Evolutionary conservation across 2,113 vertebrate species (phyloP).

Genomic region (Cynoglossus semilaevis): DNA sequence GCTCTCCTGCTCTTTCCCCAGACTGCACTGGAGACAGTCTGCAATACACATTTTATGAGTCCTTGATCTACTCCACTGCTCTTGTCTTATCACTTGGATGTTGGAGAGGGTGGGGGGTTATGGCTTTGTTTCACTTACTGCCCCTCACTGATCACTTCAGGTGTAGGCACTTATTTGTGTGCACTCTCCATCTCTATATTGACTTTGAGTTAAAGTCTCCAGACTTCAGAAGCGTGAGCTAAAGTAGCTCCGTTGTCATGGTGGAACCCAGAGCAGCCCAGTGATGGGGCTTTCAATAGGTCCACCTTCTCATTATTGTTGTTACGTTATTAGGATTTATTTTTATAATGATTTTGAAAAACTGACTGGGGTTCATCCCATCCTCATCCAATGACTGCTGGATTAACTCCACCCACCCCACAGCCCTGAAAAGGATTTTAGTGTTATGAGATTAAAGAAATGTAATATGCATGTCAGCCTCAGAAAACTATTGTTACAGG

Average conservation of each 20-base stretch:
- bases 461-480: no score
- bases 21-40: conserved; percentile 74
- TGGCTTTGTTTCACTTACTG: conserved; percentile 51
- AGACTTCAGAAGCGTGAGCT: conserved; percentile 12
- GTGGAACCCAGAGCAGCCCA: background rate
- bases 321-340: background rate
- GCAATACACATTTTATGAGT: conserved; percentile 76
- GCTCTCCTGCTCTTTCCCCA: conserved; percentile 64
- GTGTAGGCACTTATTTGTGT: conserved; percentile 19
- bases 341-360: conserved; percentile 15
- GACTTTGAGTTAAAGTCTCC: conserved; percentile 17
- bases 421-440: no score
- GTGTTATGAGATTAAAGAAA: no score
- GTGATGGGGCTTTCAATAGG: background rate
- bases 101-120: conserved; percentile 40
- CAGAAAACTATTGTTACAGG: no score
- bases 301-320: background rate
- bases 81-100: conserved; percentile 66
- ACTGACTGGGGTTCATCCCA: no score
- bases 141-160: conserved; percentile 44
- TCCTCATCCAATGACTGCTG: no score
- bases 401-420: no score
- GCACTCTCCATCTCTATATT: conserved; percentile 37
- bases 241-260: conserved; percentile 10
- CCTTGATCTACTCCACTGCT: conserved; percentile 57